Percentiles rank a stretch among this genome's conserved stretches.
Evolutionary conservation across 2,113 vertebrate species (phyloP).

Genomic region (Phaethornis superciliosus): DNA sequence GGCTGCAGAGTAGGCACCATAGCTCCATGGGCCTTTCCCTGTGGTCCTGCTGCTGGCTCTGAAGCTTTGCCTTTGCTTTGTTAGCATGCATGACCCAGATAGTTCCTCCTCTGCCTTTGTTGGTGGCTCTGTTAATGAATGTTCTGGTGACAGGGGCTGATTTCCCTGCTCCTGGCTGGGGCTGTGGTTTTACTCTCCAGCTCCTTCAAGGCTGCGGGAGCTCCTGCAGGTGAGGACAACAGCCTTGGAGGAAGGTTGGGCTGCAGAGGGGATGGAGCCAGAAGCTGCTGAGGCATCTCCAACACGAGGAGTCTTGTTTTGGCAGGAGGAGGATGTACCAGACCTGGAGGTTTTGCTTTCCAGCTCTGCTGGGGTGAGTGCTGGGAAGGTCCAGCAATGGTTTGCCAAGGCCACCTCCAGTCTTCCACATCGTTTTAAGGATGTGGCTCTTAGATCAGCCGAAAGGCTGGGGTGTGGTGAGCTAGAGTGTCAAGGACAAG

Average conservation of each 20-base stretch:
- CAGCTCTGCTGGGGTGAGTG: neutral
- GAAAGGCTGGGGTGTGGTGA: fast-evolving
- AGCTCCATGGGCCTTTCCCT: neutral
- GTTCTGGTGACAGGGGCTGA: neutral
- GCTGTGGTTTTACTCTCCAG: neutral
- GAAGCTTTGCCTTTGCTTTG: neutral
- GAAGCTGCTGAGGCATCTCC: neutral
- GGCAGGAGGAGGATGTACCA: neutral
- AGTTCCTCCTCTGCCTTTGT: neutral
- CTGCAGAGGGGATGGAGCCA: neutral
- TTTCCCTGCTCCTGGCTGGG: neutral
- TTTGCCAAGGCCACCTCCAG: neutral
- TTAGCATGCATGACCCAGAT: neutral
- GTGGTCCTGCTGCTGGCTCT: neutral
- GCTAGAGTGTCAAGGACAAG: neutral
- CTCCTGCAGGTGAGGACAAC: neutral
- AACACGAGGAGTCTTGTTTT: fast-evolving
- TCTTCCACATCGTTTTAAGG: fast-evolving
- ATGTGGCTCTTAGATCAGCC: neutral
- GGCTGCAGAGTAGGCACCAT: neutral
- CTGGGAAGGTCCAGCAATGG: neutral
- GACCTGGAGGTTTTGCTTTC: neutral
- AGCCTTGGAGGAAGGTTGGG: fast-evolving
- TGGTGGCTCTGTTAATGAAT: neutral
- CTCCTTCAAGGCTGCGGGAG: neutral